Evolutionary conservation across 2,113 vertebrate species (phyloP).

Genomic region (Triplophysa tibetana): DNA sequence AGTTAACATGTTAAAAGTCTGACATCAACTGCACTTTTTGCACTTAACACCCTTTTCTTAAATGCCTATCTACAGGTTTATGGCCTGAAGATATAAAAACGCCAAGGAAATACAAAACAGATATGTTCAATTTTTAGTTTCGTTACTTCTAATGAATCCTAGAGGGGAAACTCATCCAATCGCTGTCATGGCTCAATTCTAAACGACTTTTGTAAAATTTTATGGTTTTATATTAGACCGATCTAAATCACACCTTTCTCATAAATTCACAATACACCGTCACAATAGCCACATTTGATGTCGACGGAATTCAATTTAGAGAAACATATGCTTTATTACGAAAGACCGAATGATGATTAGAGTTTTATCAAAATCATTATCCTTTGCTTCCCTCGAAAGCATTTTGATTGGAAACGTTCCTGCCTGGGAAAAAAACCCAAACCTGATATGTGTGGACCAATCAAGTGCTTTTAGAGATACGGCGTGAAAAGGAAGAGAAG

Average conservation of each 20-base stretch:
- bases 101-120: not conserved
- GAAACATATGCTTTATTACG: conserved; percentile 32
- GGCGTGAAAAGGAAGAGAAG: conserved; percentile 39
- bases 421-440: conserved; percentile 31
- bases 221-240: conserved; percentile 7
- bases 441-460: conserved; percentile 47
- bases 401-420: conserved; percentile 38
- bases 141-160: not conserved
- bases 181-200: not conserved
- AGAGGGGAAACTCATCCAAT: not conserved
- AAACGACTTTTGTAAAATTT: not conserved
- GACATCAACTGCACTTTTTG: no score
- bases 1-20: no score
- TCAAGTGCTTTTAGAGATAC: conserved; percentile 41
- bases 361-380: conserved; percentile 39
- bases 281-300: conserved; percentile 10
- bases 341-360: conserved; percentile 30
- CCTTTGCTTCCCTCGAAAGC: conserved; percentile 31
- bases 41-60: no score
- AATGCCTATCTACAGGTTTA: not conserved
- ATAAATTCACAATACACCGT: not conserved
- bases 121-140: not conserved
- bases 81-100: not conserved
- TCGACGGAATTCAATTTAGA: conserved; percentile 37
- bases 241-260: conserved; percentile 13